Conservation (phyloP, 2,888 invertebrate genomes). For the Agonopterix heracliana region DNA sequence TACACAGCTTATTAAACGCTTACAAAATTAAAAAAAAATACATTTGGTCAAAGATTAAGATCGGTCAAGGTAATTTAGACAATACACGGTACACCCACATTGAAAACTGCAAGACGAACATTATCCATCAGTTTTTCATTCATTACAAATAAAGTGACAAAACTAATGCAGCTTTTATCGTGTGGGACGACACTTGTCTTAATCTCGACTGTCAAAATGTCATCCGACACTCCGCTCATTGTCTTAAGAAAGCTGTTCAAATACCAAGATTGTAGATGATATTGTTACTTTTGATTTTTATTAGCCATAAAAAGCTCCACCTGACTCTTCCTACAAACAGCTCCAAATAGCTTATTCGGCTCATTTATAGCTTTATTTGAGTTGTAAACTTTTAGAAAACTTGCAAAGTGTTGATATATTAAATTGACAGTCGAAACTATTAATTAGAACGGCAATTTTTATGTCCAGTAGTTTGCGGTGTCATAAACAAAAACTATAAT, state of each 20-base stretch:
- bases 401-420: conserved; percentile 16
- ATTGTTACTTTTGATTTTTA: conserved; percentile 30
- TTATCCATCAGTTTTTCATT: too few species aligned
- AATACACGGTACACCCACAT: too few species aligned
- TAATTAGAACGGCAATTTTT: conserved; percentile 17
- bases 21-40: too few species aligned
- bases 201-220: conserved; percentile 12
- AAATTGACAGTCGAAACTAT: conserved; percentile 3
- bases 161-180: neutral
- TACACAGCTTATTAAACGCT: too few species aligned
- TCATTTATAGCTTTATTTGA: conserved; percentile 30
- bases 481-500: conserved; percentile 9
- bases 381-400: conserved; percentile 18
- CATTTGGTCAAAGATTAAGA: too few species aligned
- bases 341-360: conserved; percentile 5
- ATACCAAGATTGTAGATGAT: conserved; percentile 28
- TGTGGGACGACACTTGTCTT: conserved; percentile 10
- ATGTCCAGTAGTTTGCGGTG: conserved; percentile 4
- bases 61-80: too few species aligned
- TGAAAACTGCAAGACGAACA: too few species aligned
- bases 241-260: conserved; percentile 12
- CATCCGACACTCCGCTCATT: conserved; percentile 9
- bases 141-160: too few species aligned
- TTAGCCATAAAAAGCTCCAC: conserved; percentile 22
- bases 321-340: too few species aligned